A percentile compares a stretch with the other conserved stretches of the same genome.
Conservation (phyloP, 2,113 vertebrate species). For the Phylloscopus trochiloides region DNA sequence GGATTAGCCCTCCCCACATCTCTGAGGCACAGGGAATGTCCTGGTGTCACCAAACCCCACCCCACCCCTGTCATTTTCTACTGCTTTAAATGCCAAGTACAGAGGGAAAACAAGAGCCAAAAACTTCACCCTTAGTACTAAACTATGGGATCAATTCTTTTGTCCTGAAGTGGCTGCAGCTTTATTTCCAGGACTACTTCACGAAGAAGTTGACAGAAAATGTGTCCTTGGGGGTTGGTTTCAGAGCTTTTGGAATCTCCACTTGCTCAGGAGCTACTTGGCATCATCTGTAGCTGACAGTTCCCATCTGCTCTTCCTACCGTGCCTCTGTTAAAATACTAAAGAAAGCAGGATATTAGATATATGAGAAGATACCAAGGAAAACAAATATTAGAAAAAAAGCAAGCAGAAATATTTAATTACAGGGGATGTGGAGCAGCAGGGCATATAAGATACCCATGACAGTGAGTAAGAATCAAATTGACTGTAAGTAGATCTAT, state of each 20-base stretch:
- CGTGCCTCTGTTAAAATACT: not conserved
- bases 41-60: not conserved
- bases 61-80: no score
- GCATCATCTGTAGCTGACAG: not conserved
- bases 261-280: not conserved
- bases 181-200: no score
- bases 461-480: slow-evolving; percentile 19
- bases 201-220: no score
- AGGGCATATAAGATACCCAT: not conserved
- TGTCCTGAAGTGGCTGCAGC: no score
- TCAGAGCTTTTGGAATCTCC: not conserved
- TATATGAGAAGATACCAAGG: not conserved
- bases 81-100: no score
- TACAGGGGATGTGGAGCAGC: not conserved
- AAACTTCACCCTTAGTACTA: no score
- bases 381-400: not conserved
- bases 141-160: no score
- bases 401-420: not conserved
- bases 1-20: not conserved
- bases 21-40: not conserved
- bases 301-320: slow-evolving; percentile 2
- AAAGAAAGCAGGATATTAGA: not conserved
- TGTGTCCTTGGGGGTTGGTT: not conserved
- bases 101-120: no score
- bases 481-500: not conserved